These are phyloP conservation scores for Cinara cedri DNA, from an alignment of 2,888 invertebrate species.

Conservation along the genomic window DNA sequence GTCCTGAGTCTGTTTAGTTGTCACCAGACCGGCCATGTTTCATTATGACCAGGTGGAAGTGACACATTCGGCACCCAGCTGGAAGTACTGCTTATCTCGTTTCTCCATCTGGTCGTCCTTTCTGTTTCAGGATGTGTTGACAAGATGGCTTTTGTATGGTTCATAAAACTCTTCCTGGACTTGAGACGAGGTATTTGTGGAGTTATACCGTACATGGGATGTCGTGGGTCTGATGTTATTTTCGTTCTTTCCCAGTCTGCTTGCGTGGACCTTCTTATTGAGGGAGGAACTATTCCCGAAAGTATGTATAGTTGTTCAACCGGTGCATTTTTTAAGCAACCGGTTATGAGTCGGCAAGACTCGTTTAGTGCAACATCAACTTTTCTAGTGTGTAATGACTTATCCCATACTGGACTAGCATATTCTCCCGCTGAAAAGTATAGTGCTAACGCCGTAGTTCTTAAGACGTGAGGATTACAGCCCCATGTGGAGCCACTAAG, in stretches of 20 bases:
- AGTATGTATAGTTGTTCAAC: constrained; percentile 50
- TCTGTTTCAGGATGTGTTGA: too few relatives aligned
- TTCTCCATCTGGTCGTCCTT: too few relatives aligned
- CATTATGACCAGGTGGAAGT: constrained; percentile 17
- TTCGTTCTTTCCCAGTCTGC: too few relatives aligned
- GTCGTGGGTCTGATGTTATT: too few relatives aligned
- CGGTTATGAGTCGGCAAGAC: constrained; percentile 45
- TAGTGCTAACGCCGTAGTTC: constrained; percentile 50
- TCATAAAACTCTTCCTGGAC: too few relatives aligned
- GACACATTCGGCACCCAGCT: too few relatives aligned
- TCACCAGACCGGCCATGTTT: constrained; percentile 29
- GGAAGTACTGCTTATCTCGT: too few relatives aligned
- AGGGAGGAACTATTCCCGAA: neutral
- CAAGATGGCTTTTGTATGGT: too few relatives aligned
- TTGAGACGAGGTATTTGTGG: too few relatives aligned
- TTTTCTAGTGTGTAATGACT: constrained; percentile 53
- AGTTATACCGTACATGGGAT: too few relatives aligned
- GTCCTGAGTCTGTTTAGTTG: constrained; percentile 28
- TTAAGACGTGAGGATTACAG: constrained; percentile 31
- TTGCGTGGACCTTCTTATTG: too few relatives aligned
- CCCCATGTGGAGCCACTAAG: constrained; percentile 46
- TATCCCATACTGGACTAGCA: constrained; percentile 55
- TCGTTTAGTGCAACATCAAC: constrained; percentile 48
- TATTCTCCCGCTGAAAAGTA: constrained; percentile 57
- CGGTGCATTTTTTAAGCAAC: constrained; percentile 54